Evolutionary conservation across 2,797 vertebrate genomes (phyloP), one percentile per base, ranked within the genome.

Genomic region (Gymnoscopelus microlampas): DNA sequence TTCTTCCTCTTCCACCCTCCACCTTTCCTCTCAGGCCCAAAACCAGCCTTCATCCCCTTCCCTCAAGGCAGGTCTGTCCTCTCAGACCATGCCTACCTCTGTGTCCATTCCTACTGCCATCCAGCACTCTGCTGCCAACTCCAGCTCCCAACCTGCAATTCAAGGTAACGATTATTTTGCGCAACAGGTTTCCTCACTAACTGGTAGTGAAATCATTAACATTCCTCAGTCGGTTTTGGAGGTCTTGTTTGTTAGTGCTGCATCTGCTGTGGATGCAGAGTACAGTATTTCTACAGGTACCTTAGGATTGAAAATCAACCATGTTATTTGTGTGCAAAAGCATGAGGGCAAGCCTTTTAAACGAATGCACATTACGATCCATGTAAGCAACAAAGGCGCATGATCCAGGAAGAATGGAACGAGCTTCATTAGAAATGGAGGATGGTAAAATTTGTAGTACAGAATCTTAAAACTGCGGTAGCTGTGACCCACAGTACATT

Each of bases 91-190:
- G 83, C 94, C 93, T 78, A 80, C 92, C 90, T 95, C 94, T 89
- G 91, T 95, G 91, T 91, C 94, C 91, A 90, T 94, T 93, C 84
- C 88, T 81, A 84, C 91, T 91, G 91, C 92, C 85, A 87, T 92
- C 84, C 95, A 95, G 54, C 91, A 91, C 84, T 92, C 93, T 91
- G 87, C 95, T 96, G 92, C 92, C 93, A 95, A 90, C 94, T 93
- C 89, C 93, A 95, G 94, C 93, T 82, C 93, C 91, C 95, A 94
- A 93, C 91, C 95, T 90, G 81, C 93, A 80, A 91, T 91, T 80
- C 93, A 95, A 95, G 94, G 94, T 95, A 95, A 95, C 85, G 81
- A 54, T 56, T 82, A 81, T 74, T 79, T 84, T 77, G 73, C 81
- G 55, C 64, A 3, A 26, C 39, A 71, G 47, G 61, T 60, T 80